Conservation (phyloP, 2,113 vertebrate species). For the Amphiprion ocellaris region DNA sequence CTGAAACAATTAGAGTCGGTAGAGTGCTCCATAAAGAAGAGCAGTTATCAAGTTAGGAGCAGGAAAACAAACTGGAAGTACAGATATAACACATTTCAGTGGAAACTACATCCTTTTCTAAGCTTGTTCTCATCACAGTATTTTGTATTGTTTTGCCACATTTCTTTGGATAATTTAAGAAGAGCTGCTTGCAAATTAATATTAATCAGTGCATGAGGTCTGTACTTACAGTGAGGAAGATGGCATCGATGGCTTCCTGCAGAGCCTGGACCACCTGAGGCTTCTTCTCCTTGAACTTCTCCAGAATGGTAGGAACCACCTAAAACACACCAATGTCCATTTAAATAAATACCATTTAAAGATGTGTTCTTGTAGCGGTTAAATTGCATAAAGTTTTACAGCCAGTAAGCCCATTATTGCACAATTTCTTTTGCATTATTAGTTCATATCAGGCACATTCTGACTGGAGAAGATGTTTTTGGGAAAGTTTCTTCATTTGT, state of each 20-base stretch:
- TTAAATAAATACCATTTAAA: not conserved
- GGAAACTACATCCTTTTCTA: too few species aligned
- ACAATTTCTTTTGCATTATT: too few species aligned
- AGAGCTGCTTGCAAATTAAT: too few species aligned
- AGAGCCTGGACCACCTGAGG: constrained; percentile 96
- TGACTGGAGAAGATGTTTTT: too few species aligned
- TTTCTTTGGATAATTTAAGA: too few species aligned
- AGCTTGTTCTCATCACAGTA: too few species aligned
- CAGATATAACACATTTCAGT: too few species aligned
- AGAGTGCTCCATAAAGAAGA: constrained; percentile 19
- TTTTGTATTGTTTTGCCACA: too few species aligned
- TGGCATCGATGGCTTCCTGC: constrained; percentile 96
- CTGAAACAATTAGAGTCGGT: constrained; percentile 11
- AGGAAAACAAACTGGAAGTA: not conserved
- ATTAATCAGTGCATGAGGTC: not conserved
- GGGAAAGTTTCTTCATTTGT: too few species aligned
- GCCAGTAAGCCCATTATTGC: too few species aligned
- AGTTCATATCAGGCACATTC: too few species aligned
- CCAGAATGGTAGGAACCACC: constrained; percentile 97
- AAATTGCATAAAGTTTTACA: too few species aligned
- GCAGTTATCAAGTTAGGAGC: not conserved
- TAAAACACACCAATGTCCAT: constrained; percentile 59
- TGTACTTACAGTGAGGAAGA: constrained; percentile 94
- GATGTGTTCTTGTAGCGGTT: not conserved
- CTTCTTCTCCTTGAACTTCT: constrained; percentile 99